phyloP scores from a whole-genome alignment of 1,140 invertebrate genomes.

The Elysia chlorotica region DNA sequence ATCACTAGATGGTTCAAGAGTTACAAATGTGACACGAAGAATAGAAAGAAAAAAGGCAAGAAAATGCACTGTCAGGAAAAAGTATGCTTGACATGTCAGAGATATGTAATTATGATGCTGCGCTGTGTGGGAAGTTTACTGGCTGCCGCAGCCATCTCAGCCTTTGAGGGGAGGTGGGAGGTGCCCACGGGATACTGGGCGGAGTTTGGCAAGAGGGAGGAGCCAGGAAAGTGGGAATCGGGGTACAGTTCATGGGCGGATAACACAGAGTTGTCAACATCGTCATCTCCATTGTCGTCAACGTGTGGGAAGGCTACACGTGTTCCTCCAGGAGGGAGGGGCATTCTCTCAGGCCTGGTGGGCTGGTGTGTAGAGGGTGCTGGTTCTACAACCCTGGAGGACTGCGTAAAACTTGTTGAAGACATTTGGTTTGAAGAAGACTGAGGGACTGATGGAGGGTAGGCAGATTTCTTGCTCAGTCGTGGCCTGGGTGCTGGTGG shows the following conservation, averaged over 20 bases:
- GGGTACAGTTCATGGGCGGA: conserved; percentile 21
- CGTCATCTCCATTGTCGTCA: neutral
- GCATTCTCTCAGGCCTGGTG: neutral
- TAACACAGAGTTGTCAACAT: conserved; percentile 21
- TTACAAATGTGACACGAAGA: neutral
- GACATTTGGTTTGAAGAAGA: conserved; percentile 21
- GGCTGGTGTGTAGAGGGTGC: neutral
- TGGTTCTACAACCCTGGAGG: conserved; percentile 29
- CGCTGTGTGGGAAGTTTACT: conserved; percentile 29
- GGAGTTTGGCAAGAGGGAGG: conserved; percentile 2
- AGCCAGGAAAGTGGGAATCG: conserved; percentile 11
- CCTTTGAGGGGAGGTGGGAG: neutral
- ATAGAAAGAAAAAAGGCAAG: neutral
- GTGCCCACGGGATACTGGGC: neutral
- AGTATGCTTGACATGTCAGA: neutral
- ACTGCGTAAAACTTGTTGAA: conserved; percentile 15
- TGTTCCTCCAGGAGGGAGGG: neutral
- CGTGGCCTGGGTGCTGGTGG: neutral
- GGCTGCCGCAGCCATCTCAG: conserved; percentile 3
- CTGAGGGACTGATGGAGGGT: neutral
- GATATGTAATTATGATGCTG: conserved; percentile 36
- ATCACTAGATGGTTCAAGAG: neutral
- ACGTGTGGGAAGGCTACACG: neutral
- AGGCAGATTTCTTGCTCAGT: neutral
- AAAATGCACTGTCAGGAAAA: neutral